Evolutionary conservation across 2,797 vertebrate species (phyloP), one percentile per base, ranked within the genome.

Genomic region (Lophius americanus): DNA sequence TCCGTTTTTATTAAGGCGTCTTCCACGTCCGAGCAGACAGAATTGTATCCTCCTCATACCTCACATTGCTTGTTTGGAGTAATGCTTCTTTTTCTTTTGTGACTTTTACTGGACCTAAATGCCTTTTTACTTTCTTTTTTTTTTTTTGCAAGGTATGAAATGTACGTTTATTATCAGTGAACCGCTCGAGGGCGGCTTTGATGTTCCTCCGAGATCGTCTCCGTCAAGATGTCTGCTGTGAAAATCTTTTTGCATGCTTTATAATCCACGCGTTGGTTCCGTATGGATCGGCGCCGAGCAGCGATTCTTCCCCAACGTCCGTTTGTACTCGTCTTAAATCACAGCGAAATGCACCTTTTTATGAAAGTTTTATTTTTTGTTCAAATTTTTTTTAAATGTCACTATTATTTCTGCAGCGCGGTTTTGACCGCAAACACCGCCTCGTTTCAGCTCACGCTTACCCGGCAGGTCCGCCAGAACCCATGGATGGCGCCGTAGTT

Each of bases 11-110:
- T 79, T 70, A 77, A 79, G 81, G 86, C 72, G 89, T 92, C 90
- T 90, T 92, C 91, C 91, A 87, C 75, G 68, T 68, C 83, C 84
- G 83, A 91, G 86, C 84, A 1, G 87, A 87, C 86, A 88, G 87
- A 87, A 87, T 79, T 86, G 85, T 88, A 86, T 88, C 89, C 86
- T 88, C 84, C 67, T 90, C 89, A 89, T 91, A 91, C 89, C 92
- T 92, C 91, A 88, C 85, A 82, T 86, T 84, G 84, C 85, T 89
- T 89, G 70, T 81, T 76, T 69, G 72, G 81, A 88, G 85, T 89
- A 87, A 86, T 88, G 87, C 85, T 87, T 79, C 53, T 2, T 23
- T 23, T 23, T 23, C 23, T 23, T 23, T 64, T 79, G 65, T 85
- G 67, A 72, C 85, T 88, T 84, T 36, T 86, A 82, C 68, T 59